A percentile compares a stretch with the other conserved stretches of the same genome.
Evolutionary conservation across 2,113 vertebrate genomes (phyloP).

Genomic region (Menidia beryllina): DNA sequence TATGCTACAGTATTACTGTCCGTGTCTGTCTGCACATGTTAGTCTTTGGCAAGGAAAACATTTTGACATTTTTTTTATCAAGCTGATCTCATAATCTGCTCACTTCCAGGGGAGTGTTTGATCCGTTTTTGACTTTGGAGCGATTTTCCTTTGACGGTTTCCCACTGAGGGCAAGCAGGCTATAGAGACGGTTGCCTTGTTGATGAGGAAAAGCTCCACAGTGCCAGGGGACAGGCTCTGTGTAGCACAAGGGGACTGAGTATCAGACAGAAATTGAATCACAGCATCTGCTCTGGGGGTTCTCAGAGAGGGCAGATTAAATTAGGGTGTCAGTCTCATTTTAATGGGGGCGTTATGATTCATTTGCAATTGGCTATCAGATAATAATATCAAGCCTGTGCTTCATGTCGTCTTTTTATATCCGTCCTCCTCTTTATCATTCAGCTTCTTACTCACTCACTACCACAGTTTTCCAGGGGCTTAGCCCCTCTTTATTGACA

Average conservation of each 20-base stretch:
- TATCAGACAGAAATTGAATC: constrained; percentile 74
- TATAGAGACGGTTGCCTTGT: constrained; percentile 49
- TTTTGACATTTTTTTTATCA: constrained; percentile 53
- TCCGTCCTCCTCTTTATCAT: constrained; percentile 28
- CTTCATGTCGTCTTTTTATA: constrained; percentile 51
- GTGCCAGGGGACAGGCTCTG: constrained; percentile 50
- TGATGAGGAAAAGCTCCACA: constrained; percentile 36
- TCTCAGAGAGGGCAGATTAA: constrained; percentile 72
- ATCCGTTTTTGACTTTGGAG: constrained; percentile 31
- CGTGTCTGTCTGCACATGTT: constrained; percentile 44
- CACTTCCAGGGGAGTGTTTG: constrained; percentile 23
- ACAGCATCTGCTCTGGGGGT: constrained; percentile 71
- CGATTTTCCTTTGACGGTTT: constrained; percentile 40
- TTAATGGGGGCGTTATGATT: constrained; percentile 70
- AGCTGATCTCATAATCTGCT: constrained; percentile 42
- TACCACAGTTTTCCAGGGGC: constrained; percentile 34
- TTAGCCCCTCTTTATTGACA: constrained; percentile 35
- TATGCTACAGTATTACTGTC: constrained; percentile 5
- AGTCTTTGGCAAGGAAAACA: constrained; percentile 24
- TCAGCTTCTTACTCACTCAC: constrained; percentile 11
- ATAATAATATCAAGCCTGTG: constrained; percentile 57
- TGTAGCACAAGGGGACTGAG: constrained; percentile 57
- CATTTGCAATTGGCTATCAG: constrained; percentile 65
- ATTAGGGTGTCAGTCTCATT: constrained; percentile 75
- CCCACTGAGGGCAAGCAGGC: constrained; percentile 39